Evolutionary conservation across 2,113 vertebrate genomes (phyloP).

Genomic region (Lanius ludovicianus): DNA sequence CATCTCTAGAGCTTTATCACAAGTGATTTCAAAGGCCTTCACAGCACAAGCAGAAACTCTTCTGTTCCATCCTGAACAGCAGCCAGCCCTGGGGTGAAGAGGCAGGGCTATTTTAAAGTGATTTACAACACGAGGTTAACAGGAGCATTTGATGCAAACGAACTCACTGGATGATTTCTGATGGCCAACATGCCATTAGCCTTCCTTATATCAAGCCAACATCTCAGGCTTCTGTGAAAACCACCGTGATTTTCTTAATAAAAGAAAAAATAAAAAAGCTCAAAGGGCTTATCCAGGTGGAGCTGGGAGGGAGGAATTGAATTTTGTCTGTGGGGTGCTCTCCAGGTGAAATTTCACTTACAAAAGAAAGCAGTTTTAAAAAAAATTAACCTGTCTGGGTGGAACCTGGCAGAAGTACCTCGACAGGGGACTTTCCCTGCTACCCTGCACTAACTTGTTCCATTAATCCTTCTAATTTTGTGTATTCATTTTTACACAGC

Average conservation of each 20-base stretch:
- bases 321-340: neutral
- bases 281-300: constrained; percentile 2
- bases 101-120: constrained; percentile 25
- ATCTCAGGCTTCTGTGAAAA: constrained; percentile 14
- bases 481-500: constrained; percentile 38
- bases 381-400: constrained; percentile 43
- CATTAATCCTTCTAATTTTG: constrained; percentile 62
- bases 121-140: constrained; percentile 51
- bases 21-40: constrained; percentile 7
- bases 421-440: constrained; percentile 57
- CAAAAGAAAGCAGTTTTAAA: neutral
- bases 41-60: neutral
- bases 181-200: constrained; percentile 38
- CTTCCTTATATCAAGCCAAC: neutral
- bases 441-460: constrained; percentile 61
- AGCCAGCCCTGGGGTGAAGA: constrained; percentile 29
- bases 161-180: constrained; percentile 44
- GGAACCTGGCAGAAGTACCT: constrained; percentile 36
- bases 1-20: neutral
- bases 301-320: neutral
- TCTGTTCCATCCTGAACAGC: neutral
- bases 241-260: neutral
- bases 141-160: constrained; percentile 49
- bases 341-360: constrained; percentile 39
- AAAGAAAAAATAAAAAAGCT: neutral